Conservation (phyloP, 2,888 invertebrate genomes). For the Lapara coniferarum region DNA sequence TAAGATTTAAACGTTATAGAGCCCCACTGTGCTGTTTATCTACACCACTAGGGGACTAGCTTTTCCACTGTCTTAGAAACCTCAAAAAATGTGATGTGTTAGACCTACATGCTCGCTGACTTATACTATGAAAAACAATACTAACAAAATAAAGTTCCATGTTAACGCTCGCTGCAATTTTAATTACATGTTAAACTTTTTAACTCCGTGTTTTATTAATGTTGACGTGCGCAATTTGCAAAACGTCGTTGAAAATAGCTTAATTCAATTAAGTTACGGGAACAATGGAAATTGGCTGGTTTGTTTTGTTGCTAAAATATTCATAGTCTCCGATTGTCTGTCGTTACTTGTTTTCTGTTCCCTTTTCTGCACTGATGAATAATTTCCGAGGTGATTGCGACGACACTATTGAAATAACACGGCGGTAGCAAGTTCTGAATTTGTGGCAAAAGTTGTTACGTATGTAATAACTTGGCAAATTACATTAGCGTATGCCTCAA, state of each 20-base stretch:
- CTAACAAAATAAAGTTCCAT: background rate
- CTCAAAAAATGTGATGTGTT: too few relatives aligned
- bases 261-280: constrained; percentile 26
- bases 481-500: constrained; percentile 13
- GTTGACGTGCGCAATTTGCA: constrained; percentile 3
- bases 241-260: constrained; percentile 11
- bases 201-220: constrained; percentile 9
- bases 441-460: constrained; percentile 20
- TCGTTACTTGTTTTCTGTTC: constrained; percentile 20
- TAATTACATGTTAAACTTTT: background rate
- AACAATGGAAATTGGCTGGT: constrained; percentile 19
- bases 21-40: too few relatives aligned
- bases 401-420: constrained; percentile 17
- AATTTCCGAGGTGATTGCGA: constrained; percentile 12
- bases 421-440: constrained; percentile 9
- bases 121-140: background rate
- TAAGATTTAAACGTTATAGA: too few relatives aligned
- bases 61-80: too few relatives aligned
- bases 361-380: constrained; percentile 22
- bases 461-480: constrained; percentile 22
- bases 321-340: constrained; percentile 25
- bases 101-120: too few relatives aligned
- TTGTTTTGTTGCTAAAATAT: constrained; percentile 21
- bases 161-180: background rate
- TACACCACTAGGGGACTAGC: too few relatives aligned